Percentiles rank a stretch among this genome's conserved stretches.
Evolutionary conservation across 2,113 vertebrate species (phyloP).

Genomic region (Meleagris gallopavo): DNA sequence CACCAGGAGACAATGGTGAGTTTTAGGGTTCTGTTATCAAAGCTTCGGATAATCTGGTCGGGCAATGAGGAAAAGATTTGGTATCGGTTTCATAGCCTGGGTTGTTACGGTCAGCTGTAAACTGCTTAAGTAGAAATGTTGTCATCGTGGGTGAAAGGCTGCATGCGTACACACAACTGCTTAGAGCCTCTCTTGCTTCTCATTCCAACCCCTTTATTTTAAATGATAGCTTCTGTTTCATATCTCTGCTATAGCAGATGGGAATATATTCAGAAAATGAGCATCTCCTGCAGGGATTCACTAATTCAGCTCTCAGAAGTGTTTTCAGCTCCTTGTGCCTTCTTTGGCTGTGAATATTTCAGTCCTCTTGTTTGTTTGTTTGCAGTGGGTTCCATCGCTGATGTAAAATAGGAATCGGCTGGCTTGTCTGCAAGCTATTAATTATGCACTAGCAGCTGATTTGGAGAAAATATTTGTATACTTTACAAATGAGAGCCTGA

Average conservation of each 20-base stretch:
- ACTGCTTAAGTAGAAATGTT: not conserved
- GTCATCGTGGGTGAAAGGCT: fast-evolving
- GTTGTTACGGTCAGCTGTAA: not conserved
- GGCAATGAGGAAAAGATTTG: conserved; percentile 18
- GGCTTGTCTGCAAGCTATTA: not conserved
- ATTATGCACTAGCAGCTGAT: conserved; percentile 1
- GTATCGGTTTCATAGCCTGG: not conserved
- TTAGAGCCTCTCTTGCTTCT: not conserved
- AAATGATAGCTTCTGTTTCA: not conserved
- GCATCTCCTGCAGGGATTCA: conserved; percentile 24
- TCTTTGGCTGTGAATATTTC: not conserved
- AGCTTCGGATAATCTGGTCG: conserved; percentile 41
- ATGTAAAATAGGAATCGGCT: not conserved
- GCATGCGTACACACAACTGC: not conserved
- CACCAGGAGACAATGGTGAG: conserved; percentile 99
- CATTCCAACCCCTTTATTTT: not conserved
- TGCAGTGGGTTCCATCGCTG: not conserved
- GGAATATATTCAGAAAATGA: conserved; percentile 1
- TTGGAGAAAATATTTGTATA: not conserved
- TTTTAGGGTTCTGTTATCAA: conserved; percentile 70
- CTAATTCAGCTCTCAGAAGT: not conserved
- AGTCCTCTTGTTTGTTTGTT: not conserved
- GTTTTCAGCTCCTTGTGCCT: not conserved
- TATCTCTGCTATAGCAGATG: conserved; percentile 20
- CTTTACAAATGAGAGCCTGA: not conserved